Conservation (phyloP, 2,113 vertebrate species). For the Machaerirhynchus nigripectus region DNA sequence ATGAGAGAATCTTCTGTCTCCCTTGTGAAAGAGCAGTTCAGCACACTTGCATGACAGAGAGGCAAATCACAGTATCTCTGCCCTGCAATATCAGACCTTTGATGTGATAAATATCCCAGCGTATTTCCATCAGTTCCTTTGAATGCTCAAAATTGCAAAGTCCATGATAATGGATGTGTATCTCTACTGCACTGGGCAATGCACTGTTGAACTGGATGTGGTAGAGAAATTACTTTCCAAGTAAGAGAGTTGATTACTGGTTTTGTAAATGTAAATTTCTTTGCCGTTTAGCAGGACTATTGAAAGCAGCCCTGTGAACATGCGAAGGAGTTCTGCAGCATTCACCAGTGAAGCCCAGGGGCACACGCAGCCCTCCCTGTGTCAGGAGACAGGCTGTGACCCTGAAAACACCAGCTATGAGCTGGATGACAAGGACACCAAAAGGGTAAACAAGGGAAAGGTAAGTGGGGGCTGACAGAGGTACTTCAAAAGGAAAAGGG, state of each 20-base stretch:
- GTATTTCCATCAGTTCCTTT: neutral
- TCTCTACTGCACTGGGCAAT: neutral
- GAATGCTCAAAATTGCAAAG: neutral
- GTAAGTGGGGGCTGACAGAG: neutral
- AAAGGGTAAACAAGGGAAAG: neutral
- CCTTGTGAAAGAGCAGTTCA: neutral
- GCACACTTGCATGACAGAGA: neutral
- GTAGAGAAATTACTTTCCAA: neutral
- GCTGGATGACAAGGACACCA: neutral
- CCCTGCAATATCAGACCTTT: neutral
- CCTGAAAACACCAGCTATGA: neutral
- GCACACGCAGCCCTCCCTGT: neutral
- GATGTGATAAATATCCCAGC: neutral
- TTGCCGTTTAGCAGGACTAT: neutral
- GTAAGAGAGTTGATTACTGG: neutral
- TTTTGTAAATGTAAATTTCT: neutral
- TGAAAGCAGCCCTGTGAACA: neutral
- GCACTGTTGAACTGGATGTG: neutral
- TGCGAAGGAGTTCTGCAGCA: neutral
- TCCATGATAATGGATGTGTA: neutral
- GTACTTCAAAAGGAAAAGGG: neutral
- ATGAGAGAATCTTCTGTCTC: neutral
- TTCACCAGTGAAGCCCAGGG: neutral
- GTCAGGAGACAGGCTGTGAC: neutral
- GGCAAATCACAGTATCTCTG: neutral